phyloP scores from a whole-genome alignment of 1,140 invertebrate species.

The Odontomachus brunneus region DNA sequence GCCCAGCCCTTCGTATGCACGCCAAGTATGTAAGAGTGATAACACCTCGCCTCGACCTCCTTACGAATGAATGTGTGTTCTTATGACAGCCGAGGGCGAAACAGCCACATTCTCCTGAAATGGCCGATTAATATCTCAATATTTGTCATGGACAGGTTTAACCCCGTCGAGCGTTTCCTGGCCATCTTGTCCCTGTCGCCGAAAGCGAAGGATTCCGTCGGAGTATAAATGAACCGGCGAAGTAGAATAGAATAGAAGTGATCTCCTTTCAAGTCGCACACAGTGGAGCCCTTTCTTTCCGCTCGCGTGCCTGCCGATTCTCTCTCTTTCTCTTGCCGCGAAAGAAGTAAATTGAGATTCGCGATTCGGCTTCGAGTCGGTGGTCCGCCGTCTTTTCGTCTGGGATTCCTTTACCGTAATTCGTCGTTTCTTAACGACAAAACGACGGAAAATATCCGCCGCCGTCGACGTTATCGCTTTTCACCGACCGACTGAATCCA shows the following conservation, averaged over 20 bases:
- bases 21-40: not conserved
- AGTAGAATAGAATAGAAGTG: conserved; percentile 4
- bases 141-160: conserved; percentile 24
- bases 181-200: conserved; percentile 16
- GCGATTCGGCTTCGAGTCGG: not conserved
- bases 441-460: conserved; percentile 20
- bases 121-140: conserved; percentile 19
- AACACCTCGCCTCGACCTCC: not conserved
- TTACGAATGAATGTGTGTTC: not conserved
- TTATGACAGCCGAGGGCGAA: not conserved
- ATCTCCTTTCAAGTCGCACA: not conserved
- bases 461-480: conserved; percentile 21
- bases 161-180: not conserved
- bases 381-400: not conserved
- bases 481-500: conserved; percentile 28
- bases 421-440: conserved; percentile 17
- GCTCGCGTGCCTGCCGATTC: not conserved
- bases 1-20: not conserved
- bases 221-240: conserved; percentile 22
- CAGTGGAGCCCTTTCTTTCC: not conserved
- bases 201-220: not conserved
- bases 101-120: not conserved
- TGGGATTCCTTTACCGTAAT: not conserved
- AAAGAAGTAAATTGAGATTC: not conserved
- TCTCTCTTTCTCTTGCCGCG: not conserved